These are phyloP conservation scores for Marronus borbonicus DNA, from an alignment of 2,888 invertebrate species.

Conservation along the genomic window DNA sequence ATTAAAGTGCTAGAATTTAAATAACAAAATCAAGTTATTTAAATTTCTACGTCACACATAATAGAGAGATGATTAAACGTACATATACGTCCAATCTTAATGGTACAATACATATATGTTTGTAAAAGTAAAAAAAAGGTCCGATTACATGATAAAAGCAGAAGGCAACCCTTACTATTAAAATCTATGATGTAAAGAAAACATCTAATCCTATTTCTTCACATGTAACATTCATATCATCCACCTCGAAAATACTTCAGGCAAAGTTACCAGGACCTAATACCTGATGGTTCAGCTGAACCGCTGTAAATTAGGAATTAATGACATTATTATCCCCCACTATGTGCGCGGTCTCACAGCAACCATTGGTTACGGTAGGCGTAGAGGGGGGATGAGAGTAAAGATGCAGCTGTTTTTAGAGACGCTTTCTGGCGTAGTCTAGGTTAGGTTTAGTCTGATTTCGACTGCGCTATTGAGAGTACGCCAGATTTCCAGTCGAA, in stretches of 20 bases:
- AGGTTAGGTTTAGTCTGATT: slow-evolving; percentile 46
- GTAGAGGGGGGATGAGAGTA: slow-evolving; percentile 47
- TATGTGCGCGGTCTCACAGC: slow-evolving; percentile 52
- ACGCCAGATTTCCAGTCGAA: slow-evolving; percentile 3
- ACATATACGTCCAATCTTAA: too few relatives aligned
- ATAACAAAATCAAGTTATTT: too few relatives aligned
- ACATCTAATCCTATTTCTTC: too few relatives aligned
- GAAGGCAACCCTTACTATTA: too few relatives aligned
- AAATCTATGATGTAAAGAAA: too few relatives aligned
- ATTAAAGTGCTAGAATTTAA: too few relatives aligned
- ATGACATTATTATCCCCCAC: slow-evolving; percentile 70
- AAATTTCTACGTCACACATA: too few relatives aligned
- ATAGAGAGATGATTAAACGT: too few relatives aligned
- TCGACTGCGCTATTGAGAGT: slow-evolving; percentile 23
- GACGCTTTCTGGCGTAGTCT: slow-evolving; percentile 30
- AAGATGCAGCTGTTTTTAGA: slow-evolving; percentile 65
- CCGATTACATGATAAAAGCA: too few relatives aligned
- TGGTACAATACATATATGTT: too few relatives aligned
- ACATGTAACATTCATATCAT: too few relatives aligned
- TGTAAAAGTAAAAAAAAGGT: too few relatives aligned
- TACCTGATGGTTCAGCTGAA: slow-evolving; percentile 66
- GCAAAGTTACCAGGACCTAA: neutral
- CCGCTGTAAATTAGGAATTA: slow-evolving; percentile 70
- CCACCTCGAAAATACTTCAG: neutral
- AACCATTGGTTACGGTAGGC: slow-evolving; percentile 48